Conservation (phyloP, 1,140 invertebrate genomes). For the Neelides sp. region DNA sequence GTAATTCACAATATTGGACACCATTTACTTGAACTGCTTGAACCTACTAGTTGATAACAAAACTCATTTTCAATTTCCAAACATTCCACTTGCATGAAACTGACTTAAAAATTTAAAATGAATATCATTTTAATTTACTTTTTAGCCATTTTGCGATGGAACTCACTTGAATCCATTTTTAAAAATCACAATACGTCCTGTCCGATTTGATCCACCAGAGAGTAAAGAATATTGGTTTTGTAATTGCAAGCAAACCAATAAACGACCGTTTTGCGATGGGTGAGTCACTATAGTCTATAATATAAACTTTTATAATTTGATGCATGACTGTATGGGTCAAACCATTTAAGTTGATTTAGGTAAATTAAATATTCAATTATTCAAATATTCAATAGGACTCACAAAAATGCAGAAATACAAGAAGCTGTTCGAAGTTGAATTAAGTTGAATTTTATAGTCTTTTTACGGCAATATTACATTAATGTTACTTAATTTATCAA, state of each 20-base stretch:
- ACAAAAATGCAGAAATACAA: constrained; percentile 53
- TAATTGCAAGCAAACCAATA: constrained; percentile 92
- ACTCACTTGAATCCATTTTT: constrained; percentile 65
- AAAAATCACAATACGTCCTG: constrained; percentile 47
- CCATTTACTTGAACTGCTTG: no score
- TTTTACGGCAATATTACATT: neutral
- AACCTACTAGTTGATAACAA: no score
- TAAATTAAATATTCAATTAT: no score
- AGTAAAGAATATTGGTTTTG: constrained; percentile 94
- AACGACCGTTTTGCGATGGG: constrained; percentile 95
- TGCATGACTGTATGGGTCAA: neutral
- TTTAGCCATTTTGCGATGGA: constrained; percentile 84
- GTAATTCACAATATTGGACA: no score
- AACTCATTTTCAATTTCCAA: no score
- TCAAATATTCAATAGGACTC: no score
- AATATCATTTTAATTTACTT: constrained; percentile 30
- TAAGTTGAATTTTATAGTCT: neutral
- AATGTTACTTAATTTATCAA: no score
- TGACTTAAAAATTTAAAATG: no score
- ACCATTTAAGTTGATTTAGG: no score
- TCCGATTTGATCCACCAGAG: constrained; percentile 70
- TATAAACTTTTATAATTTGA: neutral
- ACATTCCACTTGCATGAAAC: no score
- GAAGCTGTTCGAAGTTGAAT: constrained; percentile 23
- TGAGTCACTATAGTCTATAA: no score